Evolutionary conservation across 2,888 invertebrate species (phyloP).

Genomic region (Anorthoa munda): DNA sequence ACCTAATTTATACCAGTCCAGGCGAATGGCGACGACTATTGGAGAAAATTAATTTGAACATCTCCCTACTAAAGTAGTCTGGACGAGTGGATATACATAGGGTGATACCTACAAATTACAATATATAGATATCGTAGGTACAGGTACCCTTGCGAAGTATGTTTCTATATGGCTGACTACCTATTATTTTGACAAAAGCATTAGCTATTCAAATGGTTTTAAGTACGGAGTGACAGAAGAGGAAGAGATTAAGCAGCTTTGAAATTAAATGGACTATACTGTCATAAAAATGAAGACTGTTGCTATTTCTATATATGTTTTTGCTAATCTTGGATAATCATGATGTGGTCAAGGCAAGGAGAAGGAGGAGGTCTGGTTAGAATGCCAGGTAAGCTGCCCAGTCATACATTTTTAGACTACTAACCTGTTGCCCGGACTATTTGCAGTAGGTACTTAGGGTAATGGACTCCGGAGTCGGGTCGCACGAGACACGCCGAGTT

Average conservation of each 20-base stretch:
- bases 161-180: neutral
- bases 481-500: conserved; percentile 6
- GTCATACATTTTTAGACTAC: conserved; percentile 40
- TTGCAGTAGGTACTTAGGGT: conserved; percentile 2
- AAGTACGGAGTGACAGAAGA: neutral
- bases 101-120: too few relatives aligned
- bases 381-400: conserved; percentile 11
- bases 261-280: too few relatives aligned
- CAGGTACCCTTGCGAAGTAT: neutral
- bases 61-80: neutral
- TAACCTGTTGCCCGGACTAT: conserved; percentile 14
- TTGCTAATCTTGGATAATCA: neutral
- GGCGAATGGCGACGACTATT: neutral
- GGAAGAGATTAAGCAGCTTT: neutral
- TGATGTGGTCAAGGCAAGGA: too few relatives aligned
- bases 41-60: neutral
- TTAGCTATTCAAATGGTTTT: neutral
- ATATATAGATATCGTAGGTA: too few relatives aligned
- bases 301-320: neutral
- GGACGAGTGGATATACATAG: too few relatives aligned
- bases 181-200: neutral
- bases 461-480: conserved; percentile 28
- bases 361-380: neutral
- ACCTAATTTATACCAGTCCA: too few relatives aligned
- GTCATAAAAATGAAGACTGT: neutral